A percentile compares a stretch with the other conserved stretches of the same genome.
Evolutionary conservation across 2,113 vertebrate genomes (phyloP).

Genomic region (Scartelaos histophorus): DNA sequence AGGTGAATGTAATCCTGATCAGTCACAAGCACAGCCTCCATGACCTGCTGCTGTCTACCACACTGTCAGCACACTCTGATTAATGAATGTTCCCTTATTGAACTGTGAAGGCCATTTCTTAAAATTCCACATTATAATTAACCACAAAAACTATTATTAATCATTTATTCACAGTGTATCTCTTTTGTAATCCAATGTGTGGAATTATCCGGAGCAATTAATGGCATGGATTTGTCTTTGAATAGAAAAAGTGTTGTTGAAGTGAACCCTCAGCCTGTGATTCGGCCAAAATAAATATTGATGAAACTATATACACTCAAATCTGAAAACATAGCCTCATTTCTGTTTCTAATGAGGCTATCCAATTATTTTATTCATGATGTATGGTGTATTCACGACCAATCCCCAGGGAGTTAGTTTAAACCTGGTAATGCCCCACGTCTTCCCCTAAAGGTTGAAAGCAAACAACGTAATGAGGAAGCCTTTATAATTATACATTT

Average conservation of each 20-base stretch:
- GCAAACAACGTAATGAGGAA: not conserved
- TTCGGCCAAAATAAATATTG: not conserved
- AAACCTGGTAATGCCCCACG: not conserved
- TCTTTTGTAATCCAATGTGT: not conserved
- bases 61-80: not conserved
- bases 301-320: not conserved
- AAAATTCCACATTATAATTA: not conserved
- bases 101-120: not conserved
- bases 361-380: not conserved
- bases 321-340: not conserved
- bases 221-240: not conserved
- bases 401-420: not conserved
- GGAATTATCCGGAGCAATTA: not conserved
- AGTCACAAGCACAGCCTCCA: conserved; percentile 28
- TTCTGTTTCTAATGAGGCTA: not conserved
- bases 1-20: conserved; percentile 41
- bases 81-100: not conserved
- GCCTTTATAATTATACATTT: not conserved
- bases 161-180: not conserved
- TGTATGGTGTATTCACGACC: not conserved
- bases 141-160: not conserved
- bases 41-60: not conserved
- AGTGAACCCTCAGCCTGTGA: not conserved
- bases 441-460: not conserved
- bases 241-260: not conserved